Conservation (phyloP, 2,797 vertebrate genomes). For the Pteropus rufus region DNA sequence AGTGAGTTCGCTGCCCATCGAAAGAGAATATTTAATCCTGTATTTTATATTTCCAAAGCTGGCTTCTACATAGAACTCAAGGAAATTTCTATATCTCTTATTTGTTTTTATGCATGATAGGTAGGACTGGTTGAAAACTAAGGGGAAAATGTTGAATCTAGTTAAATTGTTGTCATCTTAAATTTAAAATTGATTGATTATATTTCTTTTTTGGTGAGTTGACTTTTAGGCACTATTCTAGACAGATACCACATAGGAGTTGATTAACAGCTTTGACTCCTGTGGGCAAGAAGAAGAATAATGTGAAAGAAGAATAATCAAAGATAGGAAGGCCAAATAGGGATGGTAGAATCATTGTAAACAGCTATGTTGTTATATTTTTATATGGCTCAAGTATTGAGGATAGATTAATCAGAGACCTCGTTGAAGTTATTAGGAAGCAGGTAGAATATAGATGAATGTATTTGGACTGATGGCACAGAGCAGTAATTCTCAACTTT, state of each 20-base stretch:
- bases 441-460: not conserved
- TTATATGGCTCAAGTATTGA: not conserved
- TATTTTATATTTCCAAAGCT: not conserved
- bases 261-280: not conserved
- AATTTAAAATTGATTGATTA: conserved; percentile 7
- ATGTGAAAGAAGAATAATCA: not conserved
- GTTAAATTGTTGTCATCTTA: not conserved
- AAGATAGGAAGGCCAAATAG: not conserved
- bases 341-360: not conserved
- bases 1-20: not conserved
- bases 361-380: not conserved
- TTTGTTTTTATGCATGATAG: not conserved
- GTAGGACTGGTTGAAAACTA: not conserved
- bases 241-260: not conserved
- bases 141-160: not conserved
- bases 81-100: not conserved
- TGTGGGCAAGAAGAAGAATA: not conserved
- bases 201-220: not conserved
- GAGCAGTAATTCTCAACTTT: not conserved
- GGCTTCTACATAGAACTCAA: not conserved
- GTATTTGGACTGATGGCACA: not conserved
- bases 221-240: not conserved
- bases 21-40: not conserved
- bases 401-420: not conserved
- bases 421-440: not conserved